phyloP scores from a whole-genome alignment of 2,797 vertebrate genomes.

The Ibycter americanus region DNA sequence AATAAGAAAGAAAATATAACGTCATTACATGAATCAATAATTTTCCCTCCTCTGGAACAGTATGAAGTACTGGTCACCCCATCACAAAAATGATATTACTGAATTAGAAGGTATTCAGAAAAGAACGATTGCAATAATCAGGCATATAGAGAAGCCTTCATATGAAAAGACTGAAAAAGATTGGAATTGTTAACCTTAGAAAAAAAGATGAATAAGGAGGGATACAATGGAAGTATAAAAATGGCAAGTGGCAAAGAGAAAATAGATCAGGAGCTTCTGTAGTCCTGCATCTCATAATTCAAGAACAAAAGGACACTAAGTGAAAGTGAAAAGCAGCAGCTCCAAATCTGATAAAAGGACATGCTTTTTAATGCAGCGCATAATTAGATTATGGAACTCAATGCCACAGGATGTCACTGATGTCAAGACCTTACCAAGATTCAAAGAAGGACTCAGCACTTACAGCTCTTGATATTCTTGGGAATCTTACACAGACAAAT shows the following conservation, averaged over 20 bases:
- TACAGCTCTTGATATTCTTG: conserved; percentile 5
- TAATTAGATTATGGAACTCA: conserved; percentile 54
- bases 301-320: conserved; percentile 57
- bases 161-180: conserved; percentile 34
- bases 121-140: conserved; percentile 50
- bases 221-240: conserved; percentile 40
- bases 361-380: conserved; percentile 19
- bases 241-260: conserved; percentile 41
- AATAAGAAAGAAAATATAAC: conserved; percentile 31
- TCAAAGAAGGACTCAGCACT: conserved; percentile 12
- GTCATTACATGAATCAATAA: conserved; percentile 16
- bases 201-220: conserved; percentile 22
- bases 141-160: not conserved
- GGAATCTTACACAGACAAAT: not conserved
- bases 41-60: not conserved
- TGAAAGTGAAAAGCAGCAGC: conserved; percentile 45
- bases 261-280: conserved; percentile 51
- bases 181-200: conserved; percentile 12
- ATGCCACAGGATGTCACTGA: conserved; percentile 28
- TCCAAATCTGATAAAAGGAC: conserved; percentile 36
- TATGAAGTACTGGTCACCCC: conserved; percentile 5
- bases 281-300: conserved; percentile 30
- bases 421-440: conserved; percentile 42
- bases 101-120: conserved; percentile 48
- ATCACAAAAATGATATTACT: conserved; percentile 18